phyloP scores from a whole-genome alignment of 2,888 invertebrate species.

The Alloplasta piceator region DNA sequence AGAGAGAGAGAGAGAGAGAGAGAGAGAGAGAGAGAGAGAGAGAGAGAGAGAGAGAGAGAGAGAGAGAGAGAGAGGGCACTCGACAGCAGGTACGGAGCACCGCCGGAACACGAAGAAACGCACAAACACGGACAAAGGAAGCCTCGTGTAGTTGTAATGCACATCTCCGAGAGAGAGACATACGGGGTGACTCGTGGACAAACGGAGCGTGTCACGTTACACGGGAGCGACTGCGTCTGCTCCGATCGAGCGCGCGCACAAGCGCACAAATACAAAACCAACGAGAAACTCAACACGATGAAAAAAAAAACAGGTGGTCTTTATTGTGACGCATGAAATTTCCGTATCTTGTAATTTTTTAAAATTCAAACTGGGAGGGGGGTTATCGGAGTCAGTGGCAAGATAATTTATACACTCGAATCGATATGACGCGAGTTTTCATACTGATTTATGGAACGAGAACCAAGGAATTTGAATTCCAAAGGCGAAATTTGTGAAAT shows the following conservation, averaged over 20 bases:
- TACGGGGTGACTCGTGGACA: constrained; percentile 62
- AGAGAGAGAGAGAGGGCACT: constrained; percentile 10
- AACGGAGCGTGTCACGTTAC: constrained; percentile 62
- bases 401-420: too few relatives aligned
- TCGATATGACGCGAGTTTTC: too few relatives aligned
- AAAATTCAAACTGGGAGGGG: too few relatives aligned
- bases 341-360: background rate
- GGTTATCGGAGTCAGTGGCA: too few relatives aligned
- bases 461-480: too few relatives aligned
- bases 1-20: constrained; percentile 8
- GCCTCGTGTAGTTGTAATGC: constrained; percentile 60
- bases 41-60: background rate
- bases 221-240: constrained; percentile 11
- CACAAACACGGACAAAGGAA: constrained; percentile 24
- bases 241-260: too few relatives aligned
- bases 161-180: constrained; percentile 45
- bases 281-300: constrained; percentile 12
- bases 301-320: constrained; percentile 53
- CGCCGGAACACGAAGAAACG: constrained; percentile 58
- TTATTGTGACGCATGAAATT: constrained; percentile 36
- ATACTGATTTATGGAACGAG: too few relatives aligned
- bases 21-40: constrained; percentile 12
- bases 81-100: constrained; percentile 56
- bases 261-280: background rate
- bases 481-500: too few relatives aligned